phyloP scores from a whole-genome alignment of 2,888 invertebrate genomes.

The Chaetoderma sp. region DNA sequence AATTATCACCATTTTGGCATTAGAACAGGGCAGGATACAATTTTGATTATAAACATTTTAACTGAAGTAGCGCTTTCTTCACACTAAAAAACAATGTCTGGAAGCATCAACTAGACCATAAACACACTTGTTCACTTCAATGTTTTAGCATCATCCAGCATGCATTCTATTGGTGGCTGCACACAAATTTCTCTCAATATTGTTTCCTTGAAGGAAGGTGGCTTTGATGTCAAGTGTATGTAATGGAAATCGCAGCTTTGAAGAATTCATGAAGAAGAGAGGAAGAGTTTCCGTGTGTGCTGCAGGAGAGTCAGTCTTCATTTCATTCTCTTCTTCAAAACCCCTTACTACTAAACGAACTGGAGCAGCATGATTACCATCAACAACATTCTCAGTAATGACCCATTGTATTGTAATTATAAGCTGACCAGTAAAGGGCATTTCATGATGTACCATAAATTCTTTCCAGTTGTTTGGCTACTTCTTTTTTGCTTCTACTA shows the following conservation, averaged over 20 bases:
- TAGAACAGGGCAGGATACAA: too few species aligned
- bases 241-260: conserved; percentile 9
- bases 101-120: too few species aligned
- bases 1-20: too few species aligned
- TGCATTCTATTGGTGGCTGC: too few species aligned
- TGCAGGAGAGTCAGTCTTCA: conserved; percentile 9
- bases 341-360: conserved; percentile 12
- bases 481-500: too few species aligned
- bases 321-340: conserved; percentile 12
- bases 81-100: too few species aligned
- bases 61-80: too few species aligned
- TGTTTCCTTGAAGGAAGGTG: too few species aligned
- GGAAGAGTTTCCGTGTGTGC: not conserved
- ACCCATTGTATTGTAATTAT: conserved; percentile 28
- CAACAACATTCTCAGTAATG: not conserved
- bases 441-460: conserved; percentile 16
- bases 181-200: not conserved
- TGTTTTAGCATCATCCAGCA: too few species aligned
- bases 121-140: too few species aligned
- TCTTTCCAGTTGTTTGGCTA: conserved; percentile 26
- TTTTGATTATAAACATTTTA: too few species aligned
- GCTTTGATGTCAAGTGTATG: too few species aligned
- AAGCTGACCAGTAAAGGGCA: conserved; percentile 21
- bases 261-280: conserved; percentile 2
- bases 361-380: not conserved